phyloP scores from a whole-genome alignment of 2,888 invertebrate genomes.

The Lithophane socia region DNA sequence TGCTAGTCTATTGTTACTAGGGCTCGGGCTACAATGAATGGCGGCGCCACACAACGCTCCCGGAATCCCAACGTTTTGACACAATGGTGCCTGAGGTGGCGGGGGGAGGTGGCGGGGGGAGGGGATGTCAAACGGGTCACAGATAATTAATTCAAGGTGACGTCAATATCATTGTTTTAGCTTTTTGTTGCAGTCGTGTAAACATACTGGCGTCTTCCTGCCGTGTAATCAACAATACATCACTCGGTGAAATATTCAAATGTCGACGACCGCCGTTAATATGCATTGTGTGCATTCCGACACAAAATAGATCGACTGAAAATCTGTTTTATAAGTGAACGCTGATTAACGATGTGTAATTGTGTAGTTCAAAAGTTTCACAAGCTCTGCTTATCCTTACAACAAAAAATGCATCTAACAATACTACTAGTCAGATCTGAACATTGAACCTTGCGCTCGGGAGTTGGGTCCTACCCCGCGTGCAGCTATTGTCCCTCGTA shows the following conservation, averaged over 20 bases:
- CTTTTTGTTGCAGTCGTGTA: conserved; percentile 39
- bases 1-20: conserved; percentile 17
- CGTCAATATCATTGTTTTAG: conserved; percentile 59
- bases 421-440: conserved; percentile 19
- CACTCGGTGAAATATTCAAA: conserved; percentile 13
- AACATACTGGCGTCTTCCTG: conserved; percentile 38
- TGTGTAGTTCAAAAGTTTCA: conserved; percentile 19
- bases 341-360: conserved; percentile 25
- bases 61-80: conserved; percentile 39
- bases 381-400: conserved; percentile 19
- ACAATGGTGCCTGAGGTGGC: conserved; percentile 30
- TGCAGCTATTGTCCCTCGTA: conserved; percentile 26
- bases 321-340: conserved; percentile 20
- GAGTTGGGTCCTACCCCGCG: neutral
- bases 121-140: conserved; percentile 34
- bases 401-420: conserved; percentile 29
- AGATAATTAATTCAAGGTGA: conserved; percentile 58
- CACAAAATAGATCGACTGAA: conserved; percentile 28
- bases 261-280: conserved; percentile 39
- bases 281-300: conserved; percentile 23
- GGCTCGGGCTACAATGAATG: conserved; percentile 19
- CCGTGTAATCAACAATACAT: conserved; percentile 30
- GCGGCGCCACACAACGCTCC: conserved; percentile 30
- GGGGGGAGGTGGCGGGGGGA: neutral
- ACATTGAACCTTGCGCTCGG: conserved; percentile 9